Conservation (phyloP, 1,140 invertebrate species). For the Nasonia vitripennis region DNA sequence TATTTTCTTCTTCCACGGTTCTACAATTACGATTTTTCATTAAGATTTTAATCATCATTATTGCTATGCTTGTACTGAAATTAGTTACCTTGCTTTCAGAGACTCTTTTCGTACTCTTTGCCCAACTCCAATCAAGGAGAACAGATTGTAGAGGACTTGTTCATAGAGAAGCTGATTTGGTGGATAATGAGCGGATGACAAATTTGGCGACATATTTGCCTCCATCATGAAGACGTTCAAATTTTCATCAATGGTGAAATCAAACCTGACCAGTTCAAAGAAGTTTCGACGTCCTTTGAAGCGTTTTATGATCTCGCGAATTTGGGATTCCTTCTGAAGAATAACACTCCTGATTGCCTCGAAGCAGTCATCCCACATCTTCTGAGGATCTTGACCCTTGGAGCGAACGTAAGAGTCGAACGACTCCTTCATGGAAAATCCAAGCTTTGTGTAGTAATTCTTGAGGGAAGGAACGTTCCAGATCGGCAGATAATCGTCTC, state of each 20-base stretch:
- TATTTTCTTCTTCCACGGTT: slow-evolving; percentile 76
- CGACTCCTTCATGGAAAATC: slow-evolving; percentile 90
- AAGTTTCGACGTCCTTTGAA: slow-evolving; percentile 80
- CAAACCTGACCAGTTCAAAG: slow-evolving; percentile 96
- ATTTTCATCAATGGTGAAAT: slow-evolving; percentile 93
- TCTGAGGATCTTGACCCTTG: slow-evolving; percentile 82
- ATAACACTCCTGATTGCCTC: slow-evolving; percentile 86
- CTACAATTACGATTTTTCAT: slow-evolving; percentile 56
- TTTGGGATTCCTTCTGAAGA: slow-evolving; percentile 84
- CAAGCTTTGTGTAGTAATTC: slow-evolving; percentile 84
- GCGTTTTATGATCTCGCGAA: slow-evolving; percentile 76
- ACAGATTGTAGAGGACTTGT: slow-evolving; percentile 92
- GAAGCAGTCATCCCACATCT: slow-evolving; percentile 89
- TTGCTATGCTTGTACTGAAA: background rate
- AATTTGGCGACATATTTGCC: slow-evolving; percentile 98
- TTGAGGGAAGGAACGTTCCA: slow-evolving; percentile 94
- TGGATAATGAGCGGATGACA: slow-evolving; percentile 94
- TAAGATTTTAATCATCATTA: background rate
- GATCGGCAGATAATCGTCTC: slow-evolving; percentile 94
- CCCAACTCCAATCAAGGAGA: slow-evolving; percentile 87
- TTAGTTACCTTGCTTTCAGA: slow-evolving; percentile 68
- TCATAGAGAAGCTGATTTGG: slow-evolving; percentile 93
- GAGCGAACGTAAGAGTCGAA: slow-evolving; percentile 87
- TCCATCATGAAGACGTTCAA: slow-evolving; percentile 94
- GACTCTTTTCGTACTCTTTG: slow-evolving; percentile 71